phyloP scores from a whole-genome alignment of 2,797 vertebrate genomes.

The Eulemur albifrons region DNA sequence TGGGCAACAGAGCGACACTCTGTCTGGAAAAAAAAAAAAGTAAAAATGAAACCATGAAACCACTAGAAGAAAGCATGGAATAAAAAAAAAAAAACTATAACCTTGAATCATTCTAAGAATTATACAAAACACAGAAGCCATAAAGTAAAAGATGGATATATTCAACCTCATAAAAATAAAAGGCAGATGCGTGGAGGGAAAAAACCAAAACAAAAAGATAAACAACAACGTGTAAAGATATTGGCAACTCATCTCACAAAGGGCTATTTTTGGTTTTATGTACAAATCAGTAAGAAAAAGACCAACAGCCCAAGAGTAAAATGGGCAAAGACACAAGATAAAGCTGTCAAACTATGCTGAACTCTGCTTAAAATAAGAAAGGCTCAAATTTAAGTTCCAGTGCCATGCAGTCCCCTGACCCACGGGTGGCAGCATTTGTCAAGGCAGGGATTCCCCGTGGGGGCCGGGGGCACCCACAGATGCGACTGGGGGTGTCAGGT shows the following conservation, averaged over 20 bases:
- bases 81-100: constrained; percentile 16
- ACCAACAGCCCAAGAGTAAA: not conserved
- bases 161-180: constrained; percentile 53
- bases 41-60: not conserved
- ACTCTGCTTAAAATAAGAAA: not conserved
- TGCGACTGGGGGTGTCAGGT: not conserved
- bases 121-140: constrained; percentile 50
- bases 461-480: not conserved
- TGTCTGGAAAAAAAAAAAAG: not conserved
- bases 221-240: not conserved
- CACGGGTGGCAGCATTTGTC: not conserved
- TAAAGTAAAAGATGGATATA: not conserved
- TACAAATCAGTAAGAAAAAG: constrained; percentile 28
- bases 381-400: not conserved
- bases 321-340: not conserved
- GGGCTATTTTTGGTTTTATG: not conserved
- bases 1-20: too few species aligned
- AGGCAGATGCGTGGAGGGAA: not conserved
- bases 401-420: too few species aligned
- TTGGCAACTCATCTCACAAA: constrained; percentile 25
- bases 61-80: not conserved
- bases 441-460: not conserved
- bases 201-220: not conserved
- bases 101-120: constrained; percentile 63
- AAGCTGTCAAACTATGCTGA: not conserved